Conservation (phyloP, 92 coral and sea anemone genomes). For the Montipora capitata region DNA sequence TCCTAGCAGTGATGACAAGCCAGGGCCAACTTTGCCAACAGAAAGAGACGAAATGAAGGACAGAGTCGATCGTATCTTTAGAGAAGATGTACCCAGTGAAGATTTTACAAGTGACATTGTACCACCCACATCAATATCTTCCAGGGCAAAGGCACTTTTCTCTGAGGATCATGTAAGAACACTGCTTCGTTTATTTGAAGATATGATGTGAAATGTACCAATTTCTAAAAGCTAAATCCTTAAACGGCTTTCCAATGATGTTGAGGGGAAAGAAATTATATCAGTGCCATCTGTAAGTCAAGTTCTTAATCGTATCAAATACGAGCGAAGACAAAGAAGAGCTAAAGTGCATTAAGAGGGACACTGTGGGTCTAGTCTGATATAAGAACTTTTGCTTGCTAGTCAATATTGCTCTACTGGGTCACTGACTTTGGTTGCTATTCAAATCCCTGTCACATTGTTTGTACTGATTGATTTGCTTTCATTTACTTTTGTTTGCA, state of each 20-base stretch:
- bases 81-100: conserved; percentile 31
- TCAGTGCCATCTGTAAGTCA: conserved; percentile 15
- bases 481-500: conserved; percentile 36
- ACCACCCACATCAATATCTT: conserved; percentile 24
- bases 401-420: conserved; percentile 43
- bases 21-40: conserved; percentile 30
- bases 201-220: conserved; percentile 40
- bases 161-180: conserved; percentile 27
- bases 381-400: conserved; percentile 29
- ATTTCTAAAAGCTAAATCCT: conserved; percentile 48
- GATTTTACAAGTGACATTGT: conserved; percentile 35
- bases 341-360: conserved; percentile 31
- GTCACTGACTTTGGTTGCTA: conserved; percentile 9
- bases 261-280: conserved; percentile 37
- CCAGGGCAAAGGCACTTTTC: conserved; percentile 51
- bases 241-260: conserved; percentile 37
- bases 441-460: conserved; percentile 40
- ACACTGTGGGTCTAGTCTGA: conserved; percentile 34
- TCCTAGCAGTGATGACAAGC: conserved; percentile 22
- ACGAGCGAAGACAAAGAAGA: conserved; percentile 48
- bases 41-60: conserved; percentile 37
- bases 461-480: conserved; percentile 33
- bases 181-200: conserved; percentile 34
- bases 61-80: conserved; percentile 33
- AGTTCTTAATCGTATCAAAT: conserved; percentile 59